These are phyloP conservation scores for Lycodopsis pacificus DNA, from an alignment of 2,797 vertebrate species.

Conservation along the genomic window DNA sequence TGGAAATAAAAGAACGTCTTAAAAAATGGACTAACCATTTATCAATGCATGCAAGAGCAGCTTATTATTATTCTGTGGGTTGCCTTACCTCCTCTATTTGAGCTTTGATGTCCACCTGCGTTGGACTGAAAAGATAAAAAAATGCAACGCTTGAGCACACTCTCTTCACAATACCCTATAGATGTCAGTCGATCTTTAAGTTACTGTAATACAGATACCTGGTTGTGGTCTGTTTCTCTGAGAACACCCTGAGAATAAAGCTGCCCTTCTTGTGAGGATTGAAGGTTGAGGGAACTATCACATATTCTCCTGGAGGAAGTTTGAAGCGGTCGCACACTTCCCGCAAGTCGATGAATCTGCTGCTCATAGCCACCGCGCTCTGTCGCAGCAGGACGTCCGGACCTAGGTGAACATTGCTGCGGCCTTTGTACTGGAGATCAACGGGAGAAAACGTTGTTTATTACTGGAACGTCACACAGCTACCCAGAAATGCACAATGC, in stretches of 20 bases:
- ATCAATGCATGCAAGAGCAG: not conserved
- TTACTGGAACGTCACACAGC: not conserved
- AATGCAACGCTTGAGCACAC: conserved; percentile 23
- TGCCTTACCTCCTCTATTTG: conserved; percentile 87
- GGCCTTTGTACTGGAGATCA: conserved; percentile 78
- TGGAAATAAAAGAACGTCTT: conserved; percentile 4
- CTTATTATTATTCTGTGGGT: not conserved
- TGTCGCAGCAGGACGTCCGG: conserved; percentile 80
- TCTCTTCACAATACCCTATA: not conserved
- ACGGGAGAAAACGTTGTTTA: conserved; percentile 1
- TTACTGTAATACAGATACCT: conserved; percentile 60
- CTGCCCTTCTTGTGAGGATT: conserved; percentile 76
- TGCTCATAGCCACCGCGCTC: conserved; percentile 72
- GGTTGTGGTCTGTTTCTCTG: conserved; percentile 79
- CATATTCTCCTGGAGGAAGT: conserved; percentile 84
- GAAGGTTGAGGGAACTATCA: conserved; percentile 84
- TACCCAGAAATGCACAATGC: not conserved
- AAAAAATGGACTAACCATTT: not conserved
- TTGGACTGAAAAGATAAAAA: conserved; percentile 75
- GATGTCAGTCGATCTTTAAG: not conserved
- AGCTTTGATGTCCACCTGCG: conserved; percentile 87
- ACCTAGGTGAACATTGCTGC: conserved; percentile 87
- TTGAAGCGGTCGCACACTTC: conserved; percentile 82
- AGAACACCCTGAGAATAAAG: conserved; percentile 84
- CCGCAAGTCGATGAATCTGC: conserved; percentile 78